A percentile compares a stretch with the other conserved stretches of the same genome.
Evolutionary conservation across 1,140 invertebrate species (phyloP).

Genomic region (Coenobita brevimanus): DNA sequence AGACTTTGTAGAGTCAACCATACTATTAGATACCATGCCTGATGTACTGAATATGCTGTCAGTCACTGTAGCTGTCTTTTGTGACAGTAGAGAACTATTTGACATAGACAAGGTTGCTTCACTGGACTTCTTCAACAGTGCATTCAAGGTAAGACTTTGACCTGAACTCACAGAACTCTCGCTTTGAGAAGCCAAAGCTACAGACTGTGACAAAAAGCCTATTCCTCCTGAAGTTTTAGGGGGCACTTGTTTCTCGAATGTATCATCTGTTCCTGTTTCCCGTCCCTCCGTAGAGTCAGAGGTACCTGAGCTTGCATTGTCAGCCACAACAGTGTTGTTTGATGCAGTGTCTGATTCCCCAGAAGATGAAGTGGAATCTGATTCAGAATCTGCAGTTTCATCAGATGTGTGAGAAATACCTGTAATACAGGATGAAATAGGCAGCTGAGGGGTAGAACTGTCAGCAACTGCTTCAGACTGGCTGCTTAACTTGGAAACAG

Average conservation of each 20-base stretch:
- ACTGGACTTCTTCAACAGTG: too few species aligned
- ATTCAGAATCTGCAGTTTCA: neutral
- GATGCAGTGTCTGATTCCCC: conserved; percentile 33
- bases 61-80: neutral
- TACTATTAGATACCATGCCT: neutral
- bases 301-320: neutral
- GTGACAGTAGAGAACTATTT: too few species aligned
- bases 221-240: neutral
- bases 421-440: neutral
- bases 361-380: conserved; percentile 25
- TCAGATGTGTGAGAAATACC: neutral
- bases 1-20: too few species aligned
- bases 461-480: too few species aligned
- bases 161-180: too few species aligned
- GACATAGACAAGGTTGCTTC: too few species aligned
- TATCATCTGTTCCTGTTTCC: neutral
- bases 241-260: neutral
- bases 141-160: too few species aligned
- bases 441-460: too few species aligned
- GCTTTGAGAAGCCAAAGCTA: too few species aligned
- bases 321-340: conserved; percentile 25
- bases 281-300: neutral
- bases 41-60: neutral
- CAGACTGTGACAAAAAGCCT: neutral
- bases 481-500: too few species aligned